Evolutionary conservation across 2,113 vertebrate genomes (phyloP).

Genomic region (Pseudopipra pipra): DNA sequence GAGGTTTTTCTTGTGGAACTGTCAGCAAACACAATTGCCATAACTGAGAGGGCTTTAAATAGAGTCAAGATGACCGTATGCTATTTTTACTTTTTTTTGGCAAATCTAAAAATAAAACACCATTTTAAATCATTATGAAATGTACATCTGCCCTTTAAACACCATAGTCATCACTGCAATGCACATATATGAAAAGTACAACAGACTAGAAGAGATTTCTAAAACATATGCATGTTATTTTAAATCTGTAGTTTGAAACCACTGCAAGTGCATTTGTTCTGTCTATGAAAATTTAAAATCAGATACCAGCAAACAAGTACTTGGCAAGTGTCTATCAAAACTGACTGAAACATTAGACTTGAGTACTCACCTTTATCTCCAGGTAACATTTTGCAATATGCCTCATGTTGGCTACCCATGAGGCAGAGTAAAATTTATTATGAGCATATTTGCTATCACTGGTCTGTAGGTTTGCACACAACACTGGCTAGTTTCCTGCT

Average conservation of each 20-base stretch:
- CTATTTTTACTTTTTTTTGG: not conserved
- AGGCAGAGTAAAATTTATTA: not conserved
- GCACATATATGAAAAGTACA: not conserved
- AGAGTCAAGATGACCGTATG: not conserved
- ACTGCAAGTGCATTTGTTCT: not conserved
- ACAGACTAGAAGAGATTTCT: not conserved
- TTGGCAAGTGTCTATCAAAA: not conserved
- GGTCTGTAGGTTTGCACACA: not conserved
- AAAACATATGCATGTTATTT: not conserved
- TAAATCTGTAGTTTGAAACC: not conserved
- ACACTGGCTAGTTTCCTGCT: not conserved
- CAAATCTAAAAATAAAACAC: not conserved
- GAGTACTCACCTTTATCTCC: not conserved
- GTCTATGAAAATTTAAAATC: not conserved
- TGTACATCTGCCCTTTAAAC: not conserved
- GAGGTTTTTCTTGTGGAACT: not conserved
- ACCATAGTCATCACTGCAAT: not conserved
- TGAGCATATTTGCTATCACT: not conserved
- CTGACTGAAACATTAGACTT: not conserved
- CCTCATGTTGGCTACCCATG: not conserved
- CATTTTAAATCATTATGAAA: not conserved
- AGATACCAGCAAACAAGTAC: not conserved
- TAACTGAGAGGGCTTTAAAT: not conserved
- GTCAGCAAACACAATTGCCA: not conserved
- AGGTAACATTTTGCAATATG: not conserved